Percentiles rank a stretch among this genome's conserved stretches.
phyloP scores from a whole-genome alignment of 2,797 vertebrate genomes.

The Pyrocephalus nanus region DNA sequence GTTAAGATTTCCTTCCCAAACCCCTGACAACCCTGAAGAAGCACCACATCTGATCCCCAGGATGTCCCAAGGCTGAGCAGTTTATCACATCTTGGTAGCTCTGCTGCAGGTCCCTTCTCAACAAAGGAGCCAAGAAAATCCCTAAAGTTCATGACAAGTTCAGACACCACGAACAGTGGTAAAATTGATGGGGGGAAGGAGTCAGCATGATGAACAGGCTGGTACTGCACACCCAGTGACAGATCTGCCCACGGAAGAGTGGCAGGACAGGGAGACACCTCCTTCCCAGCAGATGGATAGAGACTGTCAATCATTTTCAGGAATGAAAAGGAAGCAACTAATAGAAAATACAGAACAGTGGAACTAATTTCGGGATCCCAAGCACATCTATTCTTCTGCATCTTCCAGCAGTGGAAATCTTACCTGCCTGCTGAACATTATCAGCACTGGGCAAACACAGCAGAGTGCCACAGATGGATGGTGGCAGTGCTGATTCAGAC shows the following conservation, averaged over 20 bases:
- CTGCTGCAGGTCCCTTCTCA: background rate
- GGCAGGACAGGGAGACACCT: slow-evolving; percentile 64
- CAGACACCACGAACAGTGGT: slow-evolving; percentile 38
- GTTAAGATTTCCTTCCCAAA: background rate
- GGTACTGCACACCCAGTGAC: slow-evolving; percentile 62
- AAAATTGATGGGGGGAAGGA: slow-evolving; percentile 62
- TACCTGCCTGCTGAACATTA: background rate
- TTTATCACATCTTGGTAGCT: background rate
- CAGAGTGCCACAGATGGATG: background rate
- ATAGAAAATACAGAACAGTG: background rate
- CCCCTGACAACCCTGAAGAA: background rate
- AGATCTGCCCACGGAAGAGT: slow-evolving; percentile 43
- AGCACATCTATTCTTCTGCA: background rate
- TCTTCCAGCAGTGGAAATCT: background rate
- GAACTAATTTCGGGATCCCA: background rate
- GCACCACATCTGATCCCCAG: background rate
- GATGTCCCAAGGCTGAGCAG: background rate
- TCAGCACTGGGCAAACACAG: background rate
- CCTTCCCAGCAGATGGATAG: slow-evolving; percentile 68
- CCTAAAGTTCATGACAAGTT: slow-evolving; percentile 42
- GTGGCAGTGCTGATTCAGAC: background rate
- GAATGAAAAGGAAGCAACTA: slow-evolving; percentile 6
- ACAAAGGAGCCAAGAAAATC: slow-evolving; percentile 40
- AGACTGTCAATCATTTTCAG: slow-evolving; percentile 69
- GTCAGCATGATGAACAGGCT: slow-evolving; percentile 69